phyloP scores from a whole-genome alignment of 2,797 vertebrate species.

The Thaleichthys pacificus region DNA sequence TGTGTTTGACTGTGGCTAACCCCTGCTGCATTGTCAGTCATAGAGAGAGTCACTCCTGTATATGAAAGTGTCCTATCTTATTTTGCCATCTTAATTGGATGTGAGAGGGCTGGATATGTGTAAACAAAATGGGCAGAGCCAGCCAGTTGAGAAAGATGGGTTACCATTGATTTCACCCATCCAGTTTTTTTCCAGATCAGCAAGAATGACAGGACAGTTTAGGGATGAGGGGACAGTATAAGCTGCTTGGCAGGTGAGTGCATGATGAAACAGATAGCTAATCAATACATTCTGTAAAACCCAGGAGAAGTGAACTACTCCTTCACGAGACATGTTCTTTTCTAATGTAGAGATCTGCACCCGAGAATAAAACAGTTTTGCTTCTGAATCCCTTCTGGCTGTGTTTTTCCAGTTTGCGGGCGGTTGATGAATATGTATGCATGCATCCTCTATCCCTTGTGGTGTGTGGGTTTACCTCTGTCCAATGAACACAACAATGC shows the following conservation, averaged over 20 bases:
- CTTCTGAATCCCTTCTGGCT: conserved; percentile 62
- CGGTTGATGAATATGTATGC: conserved; percentile 48
- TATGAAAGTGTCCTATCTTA: conserved; percentile 48
- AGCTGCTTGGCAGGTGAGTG: conserved; percentile 33
- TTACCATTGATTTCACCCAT: conserved; percentile 41
- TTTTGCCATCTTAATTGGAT: conserved; percentile 47
- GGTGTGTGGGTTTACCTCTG: conserved; percentile 31
- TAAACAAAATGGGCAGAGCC: conserved; percentile 39
- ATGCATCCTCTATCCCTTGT: conserved; percentile 44
- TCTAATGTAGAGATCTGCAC: conserved; percentile 74
- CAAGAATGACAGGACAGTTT: conserved; percentile 16
- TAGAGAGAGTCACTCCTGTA: conserved; percentile 31
- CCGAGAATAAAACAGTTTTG: conserved; percentile 71
- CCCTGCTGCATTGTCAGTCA: conserved; percentile 11
- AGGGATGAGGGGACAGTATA: conserved; percentile 14
- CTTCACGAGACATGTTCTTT: conserved; percentile 48
- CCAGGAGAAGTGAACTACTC: conserved; percentile 54
- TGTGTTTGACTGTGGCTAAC: conserved; percentile 35
- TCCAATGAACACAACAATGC: conserved; percentile 46
- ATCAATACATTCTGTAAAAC: conserved; percentile 54
- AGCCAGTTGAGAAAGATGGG: conserved; percentile 50
- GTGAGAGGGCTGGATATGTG: conserved; percentile 23
- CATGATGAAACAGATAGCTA: conserved; percentile 38
- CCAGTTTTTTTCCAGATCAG: conserved; percentile 27
- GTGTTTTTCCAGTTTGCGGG: conserved; percentile 56